These are phyloP conservation scores for Vespertilio murinus DNA, from an alignment of 2,797 vertebrate genomes.

Conservation along the genomic window DNA sequence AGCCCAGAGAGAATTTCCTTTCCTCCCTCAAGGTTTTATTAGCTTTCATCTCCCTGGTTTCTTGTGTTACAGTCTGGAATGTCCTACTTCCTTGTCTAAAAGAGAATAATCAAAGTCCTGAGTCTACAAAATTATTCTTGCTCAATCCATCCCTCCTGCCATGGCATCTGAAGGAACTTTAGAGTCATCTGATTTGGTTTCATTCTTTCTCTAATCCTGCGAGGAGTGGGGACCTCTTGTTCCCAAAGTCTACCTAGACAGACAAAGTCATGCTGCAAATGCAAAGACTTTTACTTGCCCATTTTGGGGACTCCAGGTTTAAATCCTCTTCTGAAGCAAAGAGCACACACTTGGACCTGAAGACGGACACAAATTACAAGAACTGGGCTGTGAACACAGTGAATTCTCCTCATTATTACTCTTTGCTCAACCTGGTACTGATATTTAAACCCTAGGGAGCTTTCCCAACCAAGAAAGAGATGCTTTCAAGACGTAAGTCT, in stretches of 20 bases:
- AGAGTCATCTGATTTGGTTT: constrained; percentile 37
- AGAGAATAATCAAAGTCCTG: constrained; percentile 35
- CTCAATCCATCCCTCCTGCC: constrained; percentile 31
- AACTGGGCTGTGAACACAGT: background rate
- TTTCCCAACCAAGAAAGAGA: background rate
- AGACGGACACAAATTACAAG: background rate
- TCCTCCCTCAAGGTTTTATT: constrained; percentile 53
- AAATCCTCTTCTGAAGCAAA: background rate
- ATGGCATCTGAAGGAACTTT: background rate
- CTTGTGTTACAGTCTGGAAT: constrained; percentile 50
- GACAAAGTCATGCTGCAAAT: background rate
- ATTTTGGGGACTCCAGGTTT: background rate
- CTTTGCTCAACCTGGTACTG: background rate
- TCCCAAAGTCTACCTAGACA: constrained; percentile 33
- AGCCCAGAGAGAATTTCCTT: constrained; percentile 41
- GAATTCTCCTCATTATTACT: background rate
- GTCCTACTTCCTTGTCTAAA: constrained; percentile 54
- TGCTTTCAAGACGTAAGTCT: background rate
- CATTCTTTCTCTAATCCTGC: constrained; percentile 5
- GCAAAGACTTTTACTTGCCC: background rate
- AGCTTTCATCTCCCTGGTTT: constrained; percentile 10
- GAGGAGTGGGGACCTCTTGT: constrained; percentile 24
- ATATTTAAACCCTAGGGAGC: background rate
- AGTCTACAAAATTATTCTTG: constrained; percentile 51
- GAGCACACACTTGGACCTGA: background rate